Evolutionary conservation across 2,888 invertebrate genomes (phyloP), one percentile per base, ranked within the genome.

Genomic region (Diploptera punctata): DNA sequence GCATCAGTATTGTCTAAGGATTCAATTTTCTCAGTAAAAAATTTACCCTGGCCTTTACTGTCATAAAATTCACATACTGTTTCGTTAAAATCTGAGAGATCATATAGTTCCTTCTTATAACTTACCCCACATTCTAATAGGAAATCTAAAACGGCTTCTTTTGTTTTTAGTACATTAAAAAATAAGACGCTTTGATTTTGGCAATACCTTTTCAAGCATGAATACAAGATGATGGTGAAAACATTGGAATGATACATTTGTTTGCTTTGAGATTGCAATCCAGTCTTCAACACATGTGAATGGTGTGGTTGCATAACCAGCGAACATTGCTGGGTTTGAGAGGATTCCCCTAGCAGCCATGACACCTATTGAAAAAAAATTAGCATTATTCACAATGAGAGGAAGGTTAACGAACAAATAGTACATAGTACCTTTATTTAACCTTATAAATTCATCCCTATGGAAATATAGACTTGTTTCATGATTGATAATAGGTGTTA

Each of bases 211-310:
- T 79, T 97, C 95, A 79, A 96, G 86, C 99, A 99, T 99, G 81
- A 96, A 97, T 67, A 96, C 94, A 75, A 99, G 87, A 84, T 99
- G 99, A 81, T 98, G 97, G 84, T 99, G 99, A 80, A 98, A 96
- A 80, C 90, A 91, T 77, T 93, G 90, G 82, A 94, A 98, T 67
- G 90, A 88, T 71, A 93, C 89, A 19, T 13, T 33, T 75, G 85
- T 83, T 26, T 88, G 86, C 54, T 86, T 80, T 73, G 85, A 80
- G 1, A 86, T 85, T 60, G 90, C 84, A 73, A 93, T 81, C 97
- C 97, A 98, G 70, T 93, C 87, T 81, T 90, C 89, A 1, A 98
- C 83, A 83, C 97, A 97, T 62, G 87, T 85, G 0, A 88, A 69
- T 0, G 97, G 92, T 9, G 97, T 97, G 65, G 80, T 82, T 2